A percentile compares a stretch with the other conserved stretches of the same genome.
Evolutionary conservation across 2,888 invertebrate genomes (phyloP).

Genomic region (Melipona bicolor): DNA sequence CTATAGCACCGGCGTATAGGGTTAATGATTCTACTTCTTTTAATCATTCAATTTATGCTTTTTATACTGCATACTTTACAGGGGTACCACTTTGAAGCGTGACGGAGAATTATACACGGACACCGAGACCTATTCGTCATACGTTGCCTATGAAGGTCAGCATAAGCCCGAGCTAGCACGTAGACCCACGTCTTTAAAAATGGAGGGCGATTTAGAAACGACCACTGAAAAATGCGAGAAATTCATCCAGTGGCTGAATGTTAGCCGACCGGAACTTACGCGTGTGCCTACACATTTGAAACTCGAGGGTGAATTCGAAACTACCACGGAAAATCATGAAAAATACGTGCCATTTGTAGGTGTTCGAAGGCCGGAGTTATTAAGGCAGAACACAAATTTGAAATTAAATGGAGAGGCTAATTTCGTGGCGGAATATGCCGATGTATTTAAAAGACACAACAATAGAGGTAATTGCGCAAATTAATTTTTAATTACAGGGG

Average conservation of each 20-base stretch:
- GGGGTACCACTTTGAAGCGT: constrained; percentile 75
- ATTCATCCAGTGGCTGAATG: constrained; percentile 80
- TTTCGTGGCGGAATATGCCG: constrained; percentile 84
- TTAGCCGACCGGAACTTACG: constrained; percentile 83
- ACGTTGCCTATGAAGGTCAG: constrained; percentile 84
- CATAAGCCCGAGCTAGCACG: constrained; percentile 83
- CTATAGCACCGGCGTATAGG: too few relatives aligned
- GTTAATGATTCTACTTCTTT: neutral
- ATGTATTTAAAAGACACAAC: constrained; percentile 79
- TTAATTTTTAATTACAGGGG: neutral
- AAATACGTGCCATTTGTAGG: constrained; percentile 84
- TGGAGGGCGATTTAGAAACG: constrained; percentile 85
- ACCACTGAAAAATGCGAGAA: constrained; percentile 85
- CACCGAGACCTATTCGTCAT: constrained; percentile 85
- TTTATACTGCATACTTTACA: constrained; percentile 44
- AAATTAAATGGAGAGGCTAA: constrained; percentile 85
- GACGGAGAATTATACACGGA: constrained; percentile 79
- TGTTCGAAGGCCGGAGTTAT: constrained; percentile 82
- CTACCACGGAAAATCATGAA: constrained; percentile 84
- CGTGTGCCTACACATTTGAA: constrained; percentile 84
- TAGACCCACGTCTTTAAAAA: constrained; percentile 84
- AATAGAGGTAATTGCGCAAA: constrained; percentile 67
- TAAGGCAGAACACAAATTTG: constrained; percentile 84
- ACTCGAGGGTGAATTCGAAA: constrained; percentile 85
- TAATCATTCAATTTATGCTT: constrained; percentile 4